These are phyloP conservation scores for Drosophila insularis DNA, from an alignment of 1,140 invertebrate genomes.

Conservation along the genomic window DNA sequence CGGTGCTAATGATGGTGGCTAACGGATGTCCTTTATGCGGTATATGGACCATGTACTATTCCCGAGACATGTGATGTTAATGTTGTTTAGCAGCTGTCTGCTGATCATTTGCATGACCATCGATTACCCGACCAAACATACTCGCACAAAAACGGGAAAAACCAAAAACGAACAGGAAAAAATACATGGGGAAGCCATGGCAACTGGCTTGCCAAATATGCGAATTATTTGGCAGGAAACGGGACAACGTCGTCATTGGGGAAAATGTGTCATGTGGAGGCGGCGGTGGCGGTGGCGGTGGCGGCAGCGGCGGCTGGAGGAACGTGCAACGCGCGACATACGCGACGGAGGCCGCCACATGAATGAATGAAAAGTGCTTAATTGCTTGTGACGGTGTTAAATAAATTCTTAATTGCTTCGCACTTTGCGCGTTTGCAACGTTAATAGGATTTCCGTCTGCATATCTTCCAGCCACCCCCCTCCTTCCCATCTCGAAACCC, in stretches of 20 bases:
- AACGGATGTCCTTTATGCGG: conserved; percentile 56
- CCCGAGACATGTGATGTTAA: conserved; percentile 32
- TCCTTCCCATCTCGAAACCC: neutral
- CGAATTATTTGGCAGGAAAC: conserved; percentile 68
- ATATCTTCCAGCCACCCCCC: conserved; percentile 19
- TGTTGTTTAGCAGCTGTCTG: conserved; percentile 62
- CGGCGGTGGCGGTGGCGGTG: conserved; percentile 4
- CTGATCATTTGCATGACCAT: conserved; percentile 72
- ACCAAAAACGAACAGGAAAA: conserved; percentile 20
- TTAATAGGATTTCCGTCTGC: conserved; percentile 77
- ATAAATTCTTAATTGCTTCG: conserved; percentile 83
- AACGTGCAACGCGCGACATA: neutral
- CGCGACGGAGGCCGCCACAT: conserved; percentile 30
- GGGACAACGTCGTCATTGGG: conserved; percentile 48
- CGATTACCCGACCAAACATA: conserved; percentile 55
- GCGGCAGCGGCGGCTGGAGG: conserved; percentile 1
- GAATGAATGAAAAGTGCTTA: conserved; percentile 82
- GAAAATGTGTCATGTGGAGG: conserved; percentile 55
- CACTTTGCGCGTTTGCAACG: conserved; percentile 82
- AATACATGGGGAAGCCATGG: conserved; percentile 50
- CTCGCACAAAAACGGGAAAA: conserved; percentile 51
- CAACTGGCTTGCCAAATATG: conserved; percentile 75
- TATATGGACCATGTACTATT: conserved; percentile 7
- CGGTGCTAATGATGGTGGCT: conserved; percentile 69
- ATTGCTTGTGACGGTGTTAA: conserved; percentile 82